phyloP scores from a whole-genome alignment of 2,113 vertebrate species.

The Tamias sibiricus region DNA sequence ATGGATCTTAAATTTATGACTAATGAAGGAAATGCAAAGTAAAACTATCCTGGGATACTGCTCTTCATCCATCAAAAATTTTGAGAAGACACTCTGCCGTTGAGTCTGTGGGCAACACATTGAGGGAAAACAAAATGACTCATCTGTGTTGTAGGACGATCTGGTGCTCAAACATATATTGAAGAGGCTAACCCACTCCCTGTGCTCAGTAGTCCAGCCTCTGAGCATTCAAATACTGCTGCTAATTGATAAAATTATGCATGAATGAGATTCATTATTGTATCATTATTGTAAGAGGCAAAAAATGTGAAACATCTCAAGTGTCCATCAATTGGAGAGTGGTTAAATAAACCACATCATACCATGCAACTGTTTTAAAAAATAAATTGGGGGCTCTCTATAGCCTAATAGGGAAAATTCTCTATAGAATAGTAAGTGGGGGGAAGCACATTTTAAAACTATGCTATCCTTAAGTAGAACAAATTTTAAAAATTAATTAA shows the following conservation, averaged over 20 bases:
- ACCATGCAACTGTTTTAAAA: not conserved
- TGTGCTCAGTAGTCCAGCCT: not conserved
- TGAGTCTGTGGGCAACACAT: not conserved
- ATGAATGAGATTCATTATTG: not conserved
- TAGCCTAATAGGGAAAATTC: not conserved
- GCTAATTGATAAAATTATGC: not conserved
- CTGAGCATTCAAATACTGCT: not conserved
- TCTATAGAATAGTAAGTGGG: not conserved
- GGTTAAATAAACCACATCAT: not conserved
- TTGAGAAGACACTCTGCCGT: not conserved
- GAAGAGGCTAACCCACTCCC: not conserved
- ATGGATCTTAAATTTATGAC: not conserved
- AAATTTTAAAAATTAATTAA: too few species aligned
- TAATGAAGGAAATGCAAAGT: not conserved
- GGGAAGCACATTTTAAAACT: not conserved
- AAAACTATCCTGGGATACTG: not conserved
- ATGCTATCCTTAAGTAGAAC: not conserved
- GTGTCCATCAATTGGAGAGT: not conserved
- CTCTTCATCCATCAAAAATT: not conserved
- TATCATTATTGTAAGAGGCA: not conserved
- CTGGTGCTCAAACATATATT: not conserved
- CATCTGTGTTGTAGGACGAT: not conserved
- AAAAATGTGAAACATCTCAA: not conserved
- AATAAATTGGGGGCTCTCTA: not conserved
- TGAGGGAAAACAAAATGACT: not conserved